These are phyloP conservation scores for Pogonomyrmex californicus DNA, from an alignment of 1,140 invertebrate species.

Conservation along the genomic window DNA sequence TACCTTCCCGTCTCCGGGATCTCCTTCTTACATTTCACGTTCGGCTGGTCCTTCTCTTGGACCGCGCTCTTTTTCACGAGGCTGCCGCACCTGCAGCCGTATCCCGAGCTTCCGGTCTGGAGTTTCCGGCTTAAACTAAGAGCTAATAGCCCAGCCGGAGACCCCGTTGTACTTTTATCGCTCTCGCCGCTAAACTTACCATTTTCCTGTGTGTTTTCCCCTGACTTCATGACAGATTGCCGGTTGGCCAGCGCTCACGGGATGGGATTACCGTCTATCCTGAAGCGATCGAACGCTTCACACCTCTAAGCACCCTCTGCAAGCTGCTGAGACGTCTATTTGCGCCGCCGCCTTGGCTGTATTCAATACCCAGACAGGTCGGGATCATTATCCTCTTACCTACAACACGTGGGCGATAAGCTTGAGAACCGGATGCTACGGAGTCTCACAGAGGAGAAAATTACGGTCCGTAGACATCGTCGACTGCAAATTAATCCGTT, in stretches of 20 bases:
- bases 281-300: conserved; percentile 44
- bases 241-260: conserved; percentile 5
- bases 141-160: conserved; percentile 79
- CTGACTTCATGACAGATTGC: conserved; percentile 59
- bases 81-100: conserved; percentile 36
- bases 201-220: not conserved
- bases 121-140: conserved; percentile 82
- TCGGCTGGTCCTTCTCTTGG: not conserved
- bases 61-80: conserved; percentile 55
- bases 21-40: conserved; percentile 9
- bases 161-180: conserved; percentile 52
- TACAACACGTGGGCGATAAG: conserved; percentile 9
- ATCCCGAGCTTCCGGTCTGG: conserved; percentile 73
- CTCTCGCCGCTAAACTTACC: conserved; percentile 51
- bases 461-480: not conserved
- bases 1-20: not conserved
- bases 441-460: not conserved
- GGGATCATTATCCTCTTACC: conserved; percentile 29
- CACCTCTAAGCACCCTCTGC: conserved; percentile 27
- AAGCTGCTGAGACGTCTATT: conserved; percentile 46
- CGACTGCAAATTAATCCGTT: not conserved
- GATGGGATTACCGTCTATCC: conserved; percentile 62
- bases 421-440: not conserved
- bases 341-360: conserved; percentile 30
- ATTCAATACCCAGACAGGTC: conserved; percentile 48